A percentile compares a stretch with the other conserved stretches of the same genome.
Evolutionary conservation across 2,797 vertebrate genomes (phyloP).

Genomic region (Zenarchopterus dispar): DNA sequence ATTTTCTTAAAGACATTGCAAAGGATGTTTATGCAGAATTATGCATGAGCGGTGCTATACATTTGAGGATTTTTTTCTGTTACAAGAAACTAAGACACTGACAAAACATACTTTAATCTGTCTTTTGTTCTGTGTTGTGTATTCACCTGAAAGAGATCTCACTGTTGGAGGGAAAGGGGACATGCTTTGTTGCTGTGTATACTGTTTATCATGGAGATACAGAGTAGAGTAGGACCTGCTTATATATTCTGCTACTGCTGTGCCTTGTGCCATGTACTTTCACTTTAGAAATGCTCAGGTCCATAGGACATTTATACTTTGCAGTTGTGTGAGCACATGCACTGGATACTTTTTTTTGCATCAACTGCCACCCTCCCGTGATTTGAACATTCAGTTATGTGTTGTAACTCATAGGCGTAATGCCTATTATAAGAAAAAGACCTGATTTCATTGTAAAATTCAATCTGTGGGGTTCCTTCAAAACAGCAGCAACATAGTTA

Average conservation of each 20-base stretch:
- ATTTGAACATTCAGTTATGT: slow-evolving; percentile 32
- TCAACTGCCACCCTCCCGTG: slow-evolving; percentile 6
- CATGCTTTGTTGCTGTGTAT: slow-evolving; percentile 41
- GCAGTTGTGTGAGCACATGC: background rate
- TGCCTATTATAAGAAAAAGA: slow-evolving; percentile 2
- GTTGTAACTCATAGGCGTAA: slow-evolving; percentile 5
- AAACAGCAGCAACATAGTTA: background rate
- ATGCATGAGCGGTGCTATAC: slow-evolving; percentile 31
- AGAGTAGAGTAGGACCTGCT: slow-evolving; percentile 42
- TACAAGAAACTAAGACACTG: slow-evolving; percentile 18
- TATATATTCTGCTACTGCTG: slow-evolving; percentile 14
- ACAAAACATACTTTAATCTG: slow-evolving; percentile 33
- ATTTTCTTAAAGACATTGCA: slow-evolving; percentile 61
- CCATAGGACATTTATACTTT: background rate
- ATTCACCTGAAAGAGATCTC: slow-evolving; percentile 32
- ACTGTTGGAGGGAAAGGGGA: slow-evolving; percentile 1
- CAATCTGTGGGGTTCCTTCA: background rate
- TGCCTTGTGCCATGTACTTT: no score
- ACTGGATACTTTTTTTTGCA: slow-evolving; percentile 27
- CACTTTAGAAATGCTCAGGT: no score
- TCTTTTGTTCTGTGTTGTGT: slow-evolving; percentile 25
- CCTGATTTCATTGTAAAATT: slow-evolving; percentile 4
- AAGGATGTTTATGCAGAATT: slow-evolving; percentile 55
- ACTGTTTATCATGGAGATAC: slow-evolving; percentile 48
- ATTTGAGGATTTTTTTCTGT: slow-evolving; percentile 28